Base-by-base conservation (phyloP, 2,797 vertebrate genomes). In the Lates japonicus region DNA sequence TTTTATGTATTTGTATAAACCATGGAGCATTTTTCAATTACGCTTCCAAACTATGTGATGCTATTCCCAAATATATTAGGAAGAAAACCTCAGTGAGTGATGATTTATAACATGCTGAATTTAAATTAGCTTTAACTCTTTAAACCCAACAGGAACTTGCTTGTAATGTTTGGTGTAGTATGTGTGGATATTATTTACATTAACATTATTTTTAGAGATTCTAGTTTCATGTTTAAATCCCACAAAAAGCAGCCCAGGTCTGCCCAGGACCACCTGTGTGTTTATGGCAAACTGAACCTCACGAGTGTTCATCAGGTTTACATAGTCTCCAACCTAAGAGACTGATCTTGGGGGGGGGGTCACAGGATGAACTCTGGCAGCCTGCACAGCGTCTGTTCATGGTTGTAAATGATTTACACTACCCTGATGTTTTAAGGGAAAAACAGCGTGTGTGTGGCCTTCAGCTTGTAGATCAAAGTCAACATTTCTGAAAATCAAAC, bases 351-450 rank as follows among this genome's bases (percentile, higher is more conserved):
- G 59, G 55, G 46, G 42, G 66, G 39, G 35, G 25, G 58, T 78
- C 57, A 10, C 63, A 35, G 55, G 29, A 39, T 74, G 41, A 78
- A 73, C 80, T 72, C 57, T 37, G 54, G 35, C 60, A 41, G 61
- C 17, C 41, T 9, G 39, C 35, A 16, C 20, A 11, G 35, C 39
- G 25, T 57, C 66, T 55, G 61, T 11, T 66, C 35, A 16, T 5
- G 14, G 9, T 49, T 1, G 70, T 85, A 5, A 92, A 92, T 92
- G 61, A 91, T 89, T 5, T 22, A 92, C 87, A 64, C 19, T 1
- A 1, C 13, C 1, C 12, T 66, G 22, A n/a, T 5, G 25, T 49
- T 82, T 76, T 33, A n/a, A 39, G 46, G n/a, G 78, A 48, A 76
- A 83, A 84, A 55, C 68, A 73, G 17, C 55, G 52, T 0, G 13